Base-by-base conservation (phyloP, 2,888 invertebrate genomes). In the Drosophila atripex region DNA sequence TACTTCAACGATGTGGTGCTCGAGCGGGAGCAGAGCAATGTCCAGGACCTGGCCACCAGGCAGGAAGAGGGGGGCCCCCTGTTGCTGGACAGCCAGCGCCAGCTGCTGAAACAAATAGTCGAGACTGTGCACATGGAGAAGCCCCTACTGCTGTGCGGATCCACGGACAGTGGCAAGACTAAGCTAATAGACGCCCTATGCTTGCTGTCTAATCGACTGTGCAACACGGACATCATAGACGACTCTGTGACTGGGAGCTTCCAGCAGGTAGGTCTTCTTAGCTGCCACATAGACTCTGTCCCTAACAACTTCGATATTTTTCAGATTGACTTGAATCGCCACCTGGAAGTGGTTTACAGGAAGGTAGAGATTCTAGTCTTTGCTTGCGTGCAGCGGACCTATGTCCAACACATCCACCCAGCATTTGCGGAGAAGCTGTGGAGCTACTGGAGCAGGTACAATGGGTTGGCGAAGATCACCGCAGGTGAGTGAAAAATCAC, bases 41-140 rank as follows among this genome's bases (percentile, higher is more conserved):
- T 92, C 52, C 16, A 78, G n/a, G 76, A 78, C 6, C 72, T 79
- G 0, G 49, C 65, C 9, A 80, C 82, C 14, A 76, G 72, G 3
- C 80, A 77, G 35, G 90, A 92, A 68, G 90, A 91, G 0, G 92
- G 92, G 0, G 92, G 92, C 57, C 91, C 93, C 5, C 73, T 93
- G 16, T 74, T 94, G 16, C 85, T 94, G 14, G 89, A 92, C 75
- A 91, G 91, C 89, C 97, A 97, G 90, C 89, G 95, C 56, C 92
- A 94, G 6, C 92, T 93, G 3, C 90, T 99, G 32, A 96, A 97
- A 90, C 95, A 96, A 58, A 91, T 99, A 57, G 94, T 96, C 16
- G 96, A 96, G 79, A 97, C 98, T 90, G 94, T 98, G 6, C 94
- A 96, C 80, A 95, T 97, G 95, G 96, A 97, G 88, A 99, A 99